phyloP scores from a whole-genome alignment of 2,797 vertebrate species.

The Babyrousa celebensis region DNA sequence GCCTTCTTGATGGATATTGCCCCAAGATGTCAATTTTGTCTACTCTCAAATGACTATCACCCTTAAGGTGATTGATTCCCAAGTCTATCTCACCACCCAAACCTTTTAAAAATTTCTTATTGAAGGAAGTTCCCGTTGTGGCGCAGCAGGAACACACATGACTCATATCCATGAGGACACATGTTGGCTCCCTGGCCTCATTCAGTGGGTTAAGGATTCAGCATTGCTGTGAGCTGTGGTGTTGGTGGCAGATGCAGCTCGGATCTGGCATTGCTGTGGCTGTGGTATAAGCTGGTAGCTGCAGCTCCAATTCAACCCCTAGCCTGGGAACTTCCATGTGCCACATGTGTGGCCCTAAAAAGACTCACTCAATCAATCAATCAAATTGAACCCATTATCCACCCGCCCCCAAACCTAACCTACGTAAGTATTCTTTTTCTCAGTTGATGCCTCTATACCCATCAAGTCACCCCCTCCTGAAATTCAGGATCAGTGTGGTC shows the following conservation, averaged over 20 bases:
- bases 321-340: too few species aligned
- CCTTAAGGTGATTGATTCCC: conserved; percentile 5
- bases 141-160: too few species aligned
- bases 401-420: background rate
- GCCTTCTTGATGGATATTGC: background rate
- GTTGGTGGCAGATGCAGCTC: background rate
- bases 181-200: too few species aligned
- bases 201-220: too few species aligned
- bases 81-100: background rate
- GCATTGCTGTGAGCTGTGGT: too few species aligned
- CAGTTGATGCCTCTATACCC: background rate
- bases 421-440: background rate
- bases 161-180: too few species aligned
- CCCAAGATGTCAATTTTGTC: background rate
- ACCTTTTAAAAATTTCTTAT: background rate
- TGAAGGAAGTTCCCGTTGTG: background rate
- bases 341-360: too few species aligned
- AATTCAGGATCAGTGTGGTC: background rate
- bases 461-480: background rate
- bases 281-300: too few species aligned
- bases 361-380: too few species aligned
- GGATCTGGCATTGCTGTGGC: background rate
- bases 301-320: too few species aligned
- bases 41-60: background rate
- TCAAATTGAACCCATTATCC: conserved; percentile 37